Base-by-base conservation (phyloP, 2,797 vertebrate species). In the Hipposideros larvatus region DNA sequence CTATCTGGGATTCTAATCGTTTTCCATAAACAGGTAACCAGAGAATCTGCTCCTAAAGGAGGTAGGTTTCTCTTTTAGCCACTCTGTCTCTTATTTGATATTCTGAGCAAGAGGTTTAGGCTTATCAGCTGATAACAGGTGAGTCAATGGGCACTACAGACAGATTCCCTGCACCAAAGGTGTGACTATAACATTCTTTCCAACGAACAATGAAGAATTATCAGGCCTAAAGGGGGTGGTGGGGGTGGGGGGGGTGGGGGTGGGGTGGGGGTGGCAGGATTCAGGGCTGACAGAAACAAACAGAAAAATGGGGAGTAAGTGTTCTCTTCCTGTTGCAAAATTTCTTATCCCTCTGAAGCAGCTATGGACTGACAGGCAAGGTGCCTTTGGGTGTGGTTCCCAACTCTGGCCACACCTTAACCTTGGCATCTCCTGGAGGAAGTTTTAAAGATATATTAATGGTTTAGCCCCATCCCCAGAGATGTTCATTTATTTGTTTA, bases 111-210 rank as follows among this genome's bases (percentile, higher is more conserved):
- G 65, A 90, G 95, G 92, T 96, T 93, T 91, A 87, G 85, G 92
- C 95, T 98, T 98, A 98, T 98, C 98, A 94, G 74, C 71, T 88
- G 97, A 98, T 98, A 97, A 97, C 80, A 75, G 90, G 89, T 92
- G 95, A 98, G 97, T 90, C 92, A 61, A 37, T 0, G 34, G 91
- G 90, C 74, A 97, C 98, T 98, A 91, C 87, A 97, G 97, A 91
- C 94, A 95, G 89, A 97, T 97, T 97, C 97, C 96, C 98, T 96
- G 93, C 75, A 79, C 94, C 96, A 87, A 95, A 98, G 97, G 97
- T 98, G 97, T 26, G 68, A 97, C 97, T 95, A 92, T 78, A 92
- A 94, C 97, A 93, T 98, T 98, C 95, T 97, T 98, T 96, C 92
- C 75, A 83, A 34, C 89, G 96, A 98, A 98, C 97, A 97, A 97